Conservation (phyloP, 2,888 invertebrate genomes). For the Disparrhopalites patrizii region DNA sequence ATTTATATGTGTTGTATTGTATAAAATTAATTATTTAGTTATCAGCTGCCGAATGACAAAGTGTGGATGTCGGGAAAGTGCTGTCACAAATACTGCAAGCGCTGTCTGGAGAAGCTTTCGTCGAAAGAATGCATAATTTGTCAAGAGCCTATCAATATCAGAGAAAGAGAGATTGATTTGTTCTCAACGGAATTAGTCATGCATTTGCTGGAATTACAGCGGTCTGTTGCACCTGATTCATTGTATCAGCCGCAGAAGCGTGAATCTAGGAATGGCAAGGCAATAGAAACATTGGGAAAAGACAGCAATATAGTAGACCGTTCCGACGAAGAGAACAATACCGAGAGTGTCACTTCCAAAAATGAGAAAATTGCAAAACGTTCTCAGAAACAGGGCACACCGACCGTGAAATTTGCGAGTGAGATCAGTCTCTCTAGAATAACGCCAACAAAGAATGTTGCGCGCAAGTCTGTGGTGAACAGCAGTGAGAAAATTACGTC, state of each 20-base stretch:
- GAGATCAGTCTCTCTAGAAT: too few relatives aligned
- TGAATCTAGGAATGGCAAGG: too few relatives aligned
- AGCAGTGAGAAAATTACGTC: too few relatives aligned
- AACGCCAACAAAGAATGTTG: too few relatives aligned
- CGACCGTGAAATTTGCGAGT: too few relatives aligned
- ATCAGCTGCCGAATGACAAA: constrained; percentile 9
- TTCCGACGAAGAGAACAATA: too few relatives aligned
- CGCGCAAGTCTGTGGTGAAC: too few relatives aligned
- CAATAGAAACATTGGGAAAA: too few relatives aligned
- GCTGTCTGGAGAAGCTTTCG: constrained; percentile 1
- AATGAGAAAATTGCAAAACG: too few relatives aligned
- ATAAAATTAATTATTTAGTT: constrained; percentile 2
- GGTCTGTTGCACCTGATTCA: neutral
- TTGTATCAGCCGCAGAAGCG: neutral
- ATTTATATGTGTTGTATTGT: neutral
- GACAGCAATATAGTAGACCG: too few relatives aligned
- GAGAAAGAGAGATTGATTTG: neutral
- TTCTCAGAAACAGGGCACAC: too few relatives aligned
- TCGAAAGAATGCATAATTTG: constrained; percentile 9
- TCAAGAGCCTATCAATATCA: neutral
- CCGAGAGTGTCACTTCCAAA: too few relatives aligned
- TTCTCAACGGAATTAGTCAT: constrained; percentile 10
- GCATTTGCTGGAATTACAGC: neutral
- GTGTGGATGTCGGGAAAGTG: constrained; percentile 13
- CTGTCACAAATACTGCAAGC: constrained; percentile 21